These are phyloP conservation scores for Rhombomys opimus DNA, from an alignment of 2,113 vertebrate species.

Conservation along the genomic window DNA sequence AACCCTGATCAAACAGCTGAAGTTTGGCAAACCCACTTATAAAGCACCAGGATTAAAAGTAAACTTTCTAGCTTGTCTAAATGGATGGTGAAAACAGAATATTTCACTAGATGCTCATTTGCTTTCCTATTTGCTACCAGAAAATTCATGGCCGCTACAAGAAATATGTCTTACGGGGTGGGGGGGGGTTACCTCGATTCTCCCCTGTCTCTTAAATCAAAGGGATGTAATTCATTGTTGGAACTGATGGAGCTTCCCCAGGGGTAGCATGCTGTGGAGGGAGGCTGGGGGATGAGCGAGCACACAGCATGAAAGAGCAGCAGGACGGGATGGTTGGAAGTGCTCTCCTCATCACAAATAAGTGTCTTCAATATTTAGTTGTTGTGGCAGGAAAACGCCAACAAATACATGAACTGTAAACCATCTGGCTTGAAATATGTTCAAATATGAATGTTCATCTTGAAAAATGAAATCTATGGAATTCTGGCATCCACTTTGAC, in stretches of 20 bases:
- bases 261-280: not conserved
- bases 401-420: conserved; percentile 86
- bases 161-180: conserved; percentile 62
- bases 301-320: not conserved
- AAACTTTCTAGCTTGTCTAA: conserved; percentile 66
- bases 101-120: conserved; percentile 76
- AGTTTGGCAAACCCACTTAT: conserved; percentile 2
- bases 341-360: conserved; percentile 77
- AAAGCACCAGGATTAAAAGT: conserved; percentile 51
- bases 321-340: conserved; percentile 48
- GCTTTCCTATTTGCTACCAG: conserved; percentile 45
- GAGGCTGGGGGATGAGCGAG: not conserved
- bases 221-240: not conserved
- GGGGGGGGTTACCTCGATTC: not conserved
- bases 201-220: conserved; percentile 66
- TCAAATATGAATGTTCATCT: conserved; percentile 83
- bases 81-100: conserved; percentile 43
- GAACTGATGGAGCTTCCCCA: not conserved
- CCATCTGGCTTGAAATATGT: conserved; percentile 85
- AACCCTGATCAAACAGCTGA: conserved; percentile 38
- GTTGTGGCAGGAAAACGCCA: conserved; percentile 84
- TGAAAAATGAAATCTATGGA: conserved; percentile 83
- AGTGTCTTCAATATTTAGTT: conserved; percentile 85
- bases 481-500: conserved; percentile 84
- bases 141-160: conserved; percentile 58